Percentiles rank a stretch among this genome's conserved stretches.
Evolutionary conservation across 1,140 invertebrate genomes (phyloP).

Genomic region (Arctopsyche grandis): DNA sequence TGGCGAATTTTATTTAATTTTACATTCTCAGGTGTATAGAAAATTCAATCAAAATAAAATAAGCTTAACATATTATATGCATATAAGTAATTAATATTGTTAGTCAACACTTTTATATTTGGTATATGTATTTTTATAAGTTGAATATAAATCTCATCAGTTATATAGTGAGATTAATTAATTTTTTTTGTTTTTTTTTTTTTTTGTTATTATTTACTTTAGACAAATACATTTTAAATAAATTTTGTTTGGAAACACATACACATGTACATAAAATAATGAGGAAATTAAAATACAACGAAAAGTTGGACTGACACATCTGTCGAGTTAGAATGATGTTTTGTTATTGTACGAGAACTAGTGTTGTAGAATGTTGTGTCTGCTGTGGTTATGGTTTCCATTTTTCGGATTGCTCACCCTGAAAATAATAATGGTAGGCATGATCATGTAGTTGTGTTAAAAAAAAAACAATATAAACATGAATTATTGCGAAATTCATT

Average conservation of each 20-base stretch:
- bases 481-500: neutral
- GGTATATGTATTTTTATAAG: no score
- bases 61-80: no score
- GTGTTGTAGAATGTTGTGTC: constrained; percentile 24
- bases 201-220: no score
- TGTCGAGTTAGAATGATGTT: constrained; percentile 10
- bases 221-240: neutral
- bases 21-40: no score
- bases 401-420: constrained; percentile 52
- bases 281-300: neutral
- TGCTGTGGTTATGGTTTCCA: constrained; percentile 45
- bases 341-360: neutral
- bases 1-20: no score
- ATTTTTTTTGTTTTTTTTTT: no score
- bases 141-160: no score
- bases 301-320: neutral
- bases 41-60: no score
- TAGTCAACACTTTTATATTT: no score
- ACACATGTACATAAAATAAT: neutral
- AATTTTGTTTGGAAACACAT: neutral
- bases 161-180: no score
- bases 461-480: neutral
- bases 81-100: no score
- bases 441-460: neutral
- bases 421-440: constrained; percentile 41